phyloP scores from a whole-genome alignment of 2,113 vertebrate genomes.

The Megaleporinus macrocephalus region DNA sequence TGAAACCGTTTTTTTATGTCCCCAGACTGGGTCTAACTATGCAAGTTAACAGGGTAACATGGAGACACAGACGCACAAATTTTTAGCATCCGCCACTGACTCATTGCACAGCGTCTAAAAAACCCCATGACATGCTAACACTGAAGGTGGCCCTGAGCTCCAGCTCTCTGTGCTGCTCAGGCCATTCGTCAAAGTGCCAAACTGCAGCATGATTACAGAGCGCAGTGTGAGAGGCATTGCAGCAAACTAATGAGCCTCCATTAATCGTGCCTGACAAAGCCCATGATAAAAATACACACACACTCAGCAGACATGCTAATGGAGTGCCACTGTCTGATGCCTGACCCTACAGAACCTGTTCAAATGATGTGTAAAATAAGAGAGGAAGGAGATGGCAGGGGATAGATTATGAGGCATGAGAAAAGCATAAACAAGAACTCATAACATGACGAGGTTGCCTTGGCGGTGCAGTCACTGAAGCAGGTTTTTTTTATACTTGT shows the following conservation, averaged over 20 bases:
- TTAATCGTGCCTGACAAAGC: slow-evolving; percentile 49
- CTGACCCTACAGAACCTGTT: slow-evolving; percentile 39
- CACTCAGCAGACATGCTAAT: slow-evolving; percentile 52
- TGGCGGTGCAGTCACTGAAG: neutral
- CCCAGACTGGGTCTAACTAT: neutral
- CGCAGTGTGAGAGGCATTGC: slow-evolving; percentile 61
- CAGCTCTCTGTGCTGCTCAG: slow-evolving; percentile 15
- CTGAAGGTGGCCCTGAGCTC: slow-evolving; percentile 30
- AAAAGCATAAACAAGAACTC: neutral
- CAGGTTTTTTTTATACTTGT: neutral
- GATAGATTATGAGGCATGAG: neutral
- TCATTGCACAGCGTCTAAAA: slow-evolving; percentile 25
- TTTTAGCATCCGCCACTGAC: slow-evolving; percentile 5
- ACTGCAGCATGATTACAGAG: slow-evolving; percentile 70
- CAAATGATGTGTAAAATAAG: slow-evolving; percentile 26
- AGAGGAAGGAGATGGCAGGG: neutral
- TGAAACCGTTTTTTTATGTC: too few species aligned
- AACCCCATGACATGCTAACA: slow-evolving; percentile 31
- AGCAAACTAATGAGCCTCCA: slow-evolving; percentile 67
- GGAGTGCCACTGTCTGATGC: slow-evolving; percentile 52
- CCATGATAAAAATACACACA: slow-evolving; percentile 57
- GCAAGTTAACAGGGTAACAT: neutral
- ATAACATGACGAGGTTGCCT: neutral
- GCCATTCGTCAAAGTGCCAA: slow-evolving; percentile 70
- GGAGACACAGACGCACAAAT: neutral